These are phyloP conservation scores for Pangasius krempfi DNA, from an alignment of 2,797 vertebrate genomes.

Conservation along the genomic window DNA sequence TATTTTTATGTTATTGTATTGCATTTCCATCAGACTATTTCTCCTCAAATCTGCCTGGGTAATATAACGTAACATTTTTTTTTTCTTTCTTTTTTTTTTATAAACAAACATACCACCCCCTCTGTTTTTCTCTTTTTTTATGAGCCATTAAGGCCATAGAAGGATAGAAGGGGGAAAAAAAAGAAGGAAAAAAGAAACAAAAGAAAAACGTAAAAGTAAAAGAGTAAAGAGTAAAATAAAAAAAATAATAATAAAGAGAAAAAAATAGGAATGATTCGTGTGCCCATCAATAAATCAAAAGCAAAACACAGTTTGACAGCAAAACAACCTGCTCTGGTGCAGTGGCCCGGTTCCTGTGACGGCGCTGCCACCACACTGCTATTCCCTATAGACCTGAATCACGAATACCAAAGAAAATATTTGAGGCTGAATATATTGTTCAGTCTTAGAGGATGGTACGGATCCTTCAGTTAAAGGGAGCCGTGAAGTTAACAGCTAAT, in stretches of 20 bases:
- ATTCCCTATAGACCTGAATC: background rate
- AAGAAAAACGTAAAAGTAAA: no score
- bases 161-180: background rate
- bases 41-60: background rate
- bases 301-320: background rate
- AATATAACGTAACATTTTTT: background rate
- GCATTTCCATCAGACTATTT: background rate
- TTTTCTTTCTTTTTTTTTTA: background rate
- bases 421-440: background rate
- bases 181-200: background rate
- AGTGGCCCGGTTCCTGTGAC: background rate
- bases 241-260: background rate
- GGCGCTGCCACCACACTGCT: background rate
- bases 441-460: background rate
- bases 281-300: constrained; percentile 4
- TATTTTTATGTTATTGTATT: background rate
- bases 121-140: background rate
- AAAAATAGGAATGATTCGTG: background rate
- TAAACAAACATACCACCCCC: background rate
- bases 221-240: background rate
- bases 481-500: background rate
- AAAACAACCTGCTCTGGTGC: background rate
- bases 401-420: no score
- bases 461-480: background rate
- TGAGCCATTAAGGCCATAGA: background rate